These are phyloP conservation scores for Hydropsyche betteni DNA, from an alignment of 2,888 invertebrate species.

Conservation along the genomic window DNA sequence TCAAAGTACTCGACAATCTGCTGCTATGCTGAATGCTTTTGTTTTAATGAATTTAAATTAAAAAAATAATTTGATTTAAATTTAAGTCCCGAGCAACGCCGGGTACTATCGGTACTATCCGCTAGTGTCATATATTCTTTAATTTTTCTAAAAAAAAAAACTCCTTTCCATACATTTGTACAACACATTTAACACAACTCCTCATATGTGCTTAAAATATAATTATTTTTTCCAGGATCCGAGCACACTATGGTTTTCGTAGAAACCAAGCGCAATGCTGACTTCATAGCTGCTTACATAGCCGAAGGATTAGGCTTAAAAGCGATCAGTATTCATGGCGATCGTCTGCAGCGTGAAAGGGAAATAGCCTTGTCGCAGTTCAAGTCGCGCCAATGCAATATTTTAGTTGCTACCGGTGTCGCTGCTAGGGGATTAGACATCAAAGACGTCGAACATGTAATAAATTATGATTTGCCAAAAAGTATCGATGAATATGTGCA, in stretches of 20 bases:
- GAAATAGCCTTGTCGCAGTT: conserved; percentile 95
- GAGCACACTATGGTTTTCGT: conserved; percentile 85
- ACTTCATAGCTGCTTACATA: conserved; percentile 85
- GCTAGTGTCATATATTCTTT: too few species aligned
- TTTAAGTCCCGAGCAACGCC: too few species aligned
- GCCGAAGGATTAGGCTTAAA: conserved; percentile 80
- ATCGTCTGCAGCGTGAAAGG: conserved; percentile 93
- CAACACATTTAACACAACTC: too few species aligned
- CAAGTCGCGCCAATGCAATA: conserved; percentile 75
- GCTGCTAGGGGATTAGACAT: conserved; percentile 95
- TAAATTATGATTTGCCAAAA: conserved; percentile 92
- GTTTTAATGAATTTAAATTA: too few species aligned
- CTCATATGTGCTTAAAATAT: too few species aligned
- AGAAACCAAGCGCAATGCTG: conserved; percentile 88
- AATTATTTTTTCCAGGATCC: conserved; percentile 50
- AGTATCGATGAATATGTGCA: conserved; percentile 95
- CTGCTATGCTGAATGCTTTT: too few species aligned
- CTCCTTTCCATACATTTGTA: too few species aligned
- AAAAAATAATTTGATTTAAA: too few species aligned
- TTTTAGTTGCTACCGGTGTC: conserved; percentile 94
- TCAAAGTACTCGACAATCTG: too few species aligned
- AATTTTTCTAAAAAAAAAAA: too few species aligned
- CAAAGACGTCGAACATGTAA: conserved; percentile 84
- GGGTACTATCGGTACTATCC: too few species aligned
- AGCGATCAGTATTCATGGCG: conserved; percentile 98